phyloP scores from a whole-genome alignment of 2,797 vertebrate genomes.

The Sebastes itinus region DNA sequence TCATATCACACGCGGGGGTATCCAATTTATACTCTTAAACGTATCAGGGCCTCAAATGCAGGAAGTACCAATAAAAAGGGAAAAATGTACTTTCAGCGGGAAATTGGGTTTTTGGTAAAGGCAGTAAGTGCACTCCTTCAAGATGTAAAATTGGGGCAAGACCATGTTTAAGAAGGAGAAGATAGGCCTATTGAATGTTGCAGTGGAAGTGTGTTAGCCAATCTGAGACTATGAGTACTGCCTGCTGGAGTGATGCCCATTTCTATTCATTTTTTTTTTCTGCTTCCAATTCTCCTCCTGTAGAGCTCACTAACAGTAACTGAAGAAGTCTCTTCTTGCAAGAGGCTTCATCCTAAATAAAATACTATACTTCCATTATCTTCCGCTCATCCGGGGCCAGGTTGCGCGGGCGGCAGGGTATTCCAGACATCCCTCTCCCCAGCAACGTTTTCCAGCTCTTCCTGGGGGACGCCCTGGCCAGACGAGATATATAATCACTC shows the following conservation, averaged over 20 bases:
- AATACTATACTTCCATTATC: not conserved
- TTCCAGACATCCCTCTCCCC: too few relatives aligned
- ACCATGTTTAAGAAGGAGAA: constrained; percentile 19
- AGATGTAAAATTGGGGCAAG: constrained; percentile 48
- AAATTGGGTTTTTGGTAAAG: constrained; percentile 50
- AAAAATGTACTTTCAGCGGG: constrained; percentile 15
- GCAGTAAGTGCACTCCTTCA: constrained; percentile 24
- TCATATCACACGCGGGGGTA: constrained; percentile 17
- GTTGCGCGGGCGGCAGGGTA: too few relatives aligned
- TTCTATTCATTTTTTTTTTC: not conserved
- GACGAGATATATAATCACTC: too few relatives aligned
- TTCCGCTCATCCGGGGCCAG: too few relatives aligned
- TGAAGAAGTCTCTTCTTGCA: not conserved
- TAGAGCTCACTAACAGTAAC: constrained; percentile 1
- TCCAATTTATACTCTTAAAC: constrained; percentile 44
- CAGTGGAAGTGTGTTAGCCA: constrained; percentile 23
- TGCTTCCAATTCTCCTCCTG: not conserved
- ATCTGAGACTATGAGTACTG: constrained; percentile 16
- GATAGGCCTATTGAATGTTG: constrained; percentile 23
- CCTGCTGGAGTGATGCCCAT: constrained; percentile 1
- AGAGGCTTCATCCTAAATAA: not conserved
- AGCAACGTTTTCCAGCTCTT: too few relatives aligned
- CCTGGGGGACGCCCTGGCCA: too few relatives aligned
- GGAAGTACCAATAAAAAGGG: constrained; percentile 17
- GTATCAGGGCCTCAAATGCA: constrained; percentile 30